Evolutionary conservation across 2,888 invertebrate species (phyloP).

Genomic region (Cephus pulcher): DNA sequence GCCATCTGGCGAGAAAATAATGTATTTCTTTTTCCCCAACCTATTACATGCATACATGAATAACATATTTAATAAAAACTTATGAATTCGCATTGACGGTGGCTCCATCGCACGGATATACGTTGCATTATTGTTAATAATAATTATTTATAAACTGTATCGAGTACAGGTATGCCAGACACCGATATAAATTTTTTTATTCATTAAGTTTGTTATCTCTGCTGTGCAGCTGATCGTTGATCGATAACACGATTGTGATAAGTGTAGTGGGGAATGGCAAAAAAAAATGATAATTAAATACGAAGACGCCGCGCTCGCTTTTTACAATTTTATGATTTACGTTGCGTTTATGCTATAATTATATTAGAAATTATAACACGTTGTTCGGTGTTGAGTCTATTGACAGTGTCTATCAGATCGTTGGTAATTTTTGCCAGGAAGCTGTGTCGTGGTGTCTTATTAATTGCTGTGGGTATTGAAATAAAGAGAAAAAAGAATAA

Average conservation of each 20-base stretch:
- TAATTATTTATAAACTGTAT: background rate
- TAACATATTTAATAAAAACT: background rate
- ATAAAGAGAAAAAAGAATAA: background rate
- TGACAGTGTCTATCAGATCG: background rate
- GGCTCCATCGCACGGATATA: background rate
- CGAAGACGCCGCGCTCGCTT: background rate
- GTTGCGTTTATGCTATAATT: background rate
- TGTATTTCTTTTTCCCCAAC: no score
- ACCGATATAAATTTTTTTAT: conserved; percentile 7
- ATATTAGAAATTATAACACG: no score
- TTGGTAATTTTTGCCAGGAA: background rate
- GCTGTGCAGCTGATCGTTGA: conserved; percentile 40
- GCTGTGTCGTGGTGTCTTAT: background rate
- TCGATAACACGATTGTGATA: background rate
- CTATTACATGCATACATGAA: background rate
- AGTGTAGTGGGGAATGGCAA: background rate
- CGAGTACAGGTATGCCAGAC: background rate
- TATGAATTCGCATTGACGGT: background rate
- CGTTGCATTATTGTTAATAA: background rate
- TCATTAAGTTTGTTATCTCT: conserved; percentile 36
- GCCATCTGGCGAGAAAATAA: no score
- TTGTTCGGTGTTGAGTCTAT: background rate
- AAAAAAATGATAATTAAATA: background rate
- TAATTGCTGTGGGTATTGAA: background rate
- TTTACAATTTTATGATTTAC: background rate